Evolutionary conservation across 2,888 invertebrate species (phyloP).

Genomic region (Eupithecia abbreviata): DNA sequence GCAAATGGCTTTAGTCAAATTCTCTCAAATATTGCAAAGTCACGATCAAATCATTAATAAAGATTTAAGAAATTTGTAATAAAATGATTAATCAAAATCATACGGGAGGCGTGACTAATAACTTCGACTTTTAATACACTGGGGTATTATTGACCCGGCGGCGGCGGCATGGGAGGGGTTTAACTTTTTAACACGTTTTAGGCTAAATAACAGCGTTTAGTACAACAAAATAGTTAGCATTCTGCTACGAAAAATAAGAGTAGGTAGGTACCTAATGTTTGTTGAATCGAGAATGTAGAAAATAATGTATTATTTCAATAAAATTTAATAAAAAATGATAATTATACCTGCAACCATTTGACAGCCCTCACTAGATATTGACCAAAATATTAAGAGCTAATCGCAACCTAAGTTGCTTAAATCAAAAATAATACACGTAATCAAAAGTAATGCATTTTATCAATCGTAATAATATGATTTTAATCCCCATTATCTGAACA

Average conservation of each 20-base stretch:
- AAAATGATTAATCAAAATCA: conserved; percentile 65
- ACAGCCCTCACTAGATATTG: not conserved
- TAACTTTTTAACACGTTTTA: not conserved
- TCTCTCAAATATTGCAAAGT: conserved; percentile 56
- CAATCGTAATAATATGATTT: conserved; percentile 67
- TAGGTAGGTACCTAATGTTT: not conserved
- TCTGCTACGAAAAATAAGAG: not conserved
- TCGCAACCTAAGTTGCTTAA: conserved; percentile 63
- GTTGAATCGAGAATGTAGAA: not conserved
- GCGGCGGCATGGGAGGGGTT: conserved; percentile 4
- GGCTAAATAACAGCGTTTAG: not conserved
- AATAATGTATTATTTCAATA: not conserved
- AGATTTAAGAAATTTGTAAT: conserved; percentile 64
- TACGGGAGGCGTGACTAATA: conserved; percentile 75
- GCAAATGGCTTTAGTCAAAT: conserved; percentile 35
- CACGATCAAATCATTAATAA: conserved; percentile 72
- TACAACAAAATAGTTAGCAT: not conserved
- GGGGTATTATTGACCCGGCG: conserved; percentile 45
- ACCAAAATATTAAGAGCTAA: conserved; percentile 26
- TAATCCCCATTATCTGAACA: conserved; percentile 69
- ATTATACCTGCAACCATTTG: not conserved
- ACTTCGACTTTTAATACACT: conserved; percentile 62
- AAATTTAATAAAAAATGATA: not conserved
- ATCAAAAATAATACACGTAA: conserved; percentile 77
- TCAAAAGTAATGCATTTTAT: conserved; percentile 71